A percentile compares a stretch with the other conserved stretches of the same genome.
These are phyloP conservation scores for Mustelus asterias DNA, from an alignment of 2,113 vertebrate genomes.

Conservation along the genomic window DNA sequence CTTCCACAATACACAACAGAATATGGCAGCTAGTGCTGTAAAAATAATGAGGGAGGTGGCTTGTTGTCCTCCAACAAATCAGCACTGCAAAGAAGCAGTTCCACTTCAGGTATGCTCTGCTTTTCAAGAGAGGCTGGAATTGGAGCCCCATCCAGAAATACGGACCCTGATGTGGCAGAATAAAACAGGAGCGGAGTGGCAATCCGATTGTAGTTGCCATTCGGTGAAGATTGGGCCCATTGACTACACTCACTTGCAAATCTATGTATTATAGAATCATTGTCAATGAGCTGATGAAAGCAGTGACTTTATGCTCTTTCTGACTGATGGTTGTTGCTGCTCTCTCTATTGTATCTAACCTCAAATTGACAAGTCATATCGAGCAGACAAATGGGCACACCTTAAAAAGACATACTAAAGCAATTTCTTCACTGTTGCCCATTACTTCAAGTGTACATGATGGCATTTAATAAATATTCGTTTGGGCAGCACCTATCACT, in stretches of 20 bases:
- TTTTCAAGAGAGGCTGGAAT: too few species aligned
- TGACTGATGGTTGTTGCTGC: not conserved
- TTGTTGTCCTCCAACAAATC: too few species aligned
- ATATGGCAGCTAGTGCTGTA: too few species aligned
- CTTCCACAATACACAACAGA: too few species aligned
- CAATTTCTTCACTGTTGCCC: constrained; percentile 2
- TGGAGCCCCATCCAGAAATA: too few species aligned
- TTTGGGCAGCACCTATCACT: not conserved
- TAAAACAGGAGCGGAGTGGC: too few species aligned
- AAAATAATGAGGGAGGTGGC: too few species aligned
- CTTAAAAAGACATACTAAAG: not conserved
- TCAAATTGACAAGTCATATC: not conserved
- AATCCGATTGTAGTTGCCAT: too few species aligned
- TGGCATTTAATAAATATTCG: not conserved
- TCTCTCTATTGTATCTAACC: not conserved
- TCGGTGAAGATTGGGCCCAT: too few species aligned
- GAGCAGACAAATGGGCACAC: not conserved
- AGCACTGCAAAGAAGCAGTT: too few species aligned
- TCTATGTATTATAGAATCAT: not conserved
- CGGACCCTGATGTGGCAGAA: too few species aligned
- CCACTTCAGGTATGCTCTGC: too few species aligned
- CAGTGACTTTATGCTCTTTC: not conserved
- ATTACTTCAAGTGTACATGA: not conserved
- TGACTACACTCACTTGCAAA: not conserved
- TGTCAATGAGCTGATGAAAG: not conserved